Base-by-base conservation (phyloP, 1,140 invertebrate species). In the Drosophila jambulina region DNA sequence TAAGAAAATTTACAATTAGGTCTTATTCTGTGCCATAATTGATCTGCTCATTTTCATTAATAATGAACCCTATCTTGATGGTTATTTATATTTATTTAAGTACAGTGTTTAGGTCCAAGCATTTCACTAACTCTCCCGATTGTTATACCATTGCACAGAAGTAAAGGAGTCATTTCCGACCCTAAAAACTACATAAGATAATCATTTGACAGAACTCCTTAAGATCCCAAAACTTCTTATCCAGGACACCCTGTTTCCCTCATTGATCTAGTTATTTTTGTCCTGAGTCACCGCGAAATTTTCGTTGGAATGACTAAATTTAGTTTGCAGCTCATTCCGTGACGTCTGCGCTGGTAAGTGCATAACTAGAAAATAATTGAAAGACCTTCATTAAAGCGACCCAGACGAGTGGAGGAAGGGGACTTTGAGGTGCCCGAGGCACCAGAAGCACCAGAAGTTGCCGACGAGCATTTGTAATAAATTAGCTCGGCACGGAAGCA, bases 401-500 rank as follows among this genome's bases (percentile, higher is more conserved):
- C 69, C 53, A 72, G 68, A 72, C 68, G 27, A 12, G 17, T 1
- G 64, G 38, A 36, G 40, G 49, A 7, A 0, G 45, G 1, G 13
- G 29, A 48, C 8, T 12, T 36, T 25, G 29, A 21, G 21, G 13
- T 21, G 45, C 25, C 17, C 36, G 15, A 38, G 21, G 53, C 38
- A 68, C 45, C 62, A 70, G 46, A 38, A 29, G 64, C 32, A 19
- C 25, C 65, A 72, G 45, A 49, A 72, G 67, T 60, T 72, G 67
- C 69, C 69, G 67, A 45, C 43, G 38, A 72, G 69, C 69, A 72
- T 72, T 71, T 59, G 69, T 77, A 76, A 68, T 61, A 81, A 81
- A 76, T 81, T 80, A 80, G 69, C 75, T 49, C 75, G 56, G 65
- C 64, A 78, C 74, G 74, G 74, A 75, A 76, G 74, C 74, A 76